A percentile compares a stretch with the other conserved stretches of the same genome.
phyloP scores from a whole-genome alignment of 2,113 vertebrate species.

The Thamnophis sirtalis region DNA sequence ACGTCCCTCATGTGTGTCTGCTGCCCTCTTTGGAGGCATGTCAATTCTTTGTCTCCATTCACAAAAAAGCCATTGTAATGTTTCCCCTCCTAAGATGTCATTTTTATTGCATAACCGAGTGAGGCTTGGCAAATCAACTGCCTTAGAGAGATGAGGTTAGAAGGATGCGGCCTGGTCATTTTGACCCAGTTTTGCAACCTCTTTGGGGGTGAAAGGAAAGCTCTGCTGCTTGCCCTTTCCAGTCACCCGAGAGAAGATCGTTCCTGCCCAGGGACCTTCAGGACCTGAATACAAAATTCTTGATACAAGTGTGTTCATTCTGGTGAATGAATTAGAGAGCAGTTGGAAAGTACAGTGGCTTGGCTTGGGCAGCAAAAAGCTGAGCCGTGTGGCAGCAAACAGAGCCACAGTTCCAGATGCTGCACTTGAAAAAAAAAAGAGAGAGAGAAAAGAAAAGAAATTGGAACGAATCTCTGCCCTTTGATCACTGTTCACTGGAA shows the following conservation, averaged over 20 bases:
- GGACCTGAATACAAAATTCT: slow-evolving; percentile 23
- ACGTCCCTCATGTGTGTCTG: slow-evolving; percentile 53
- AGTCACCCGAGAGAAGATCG: not conserved
- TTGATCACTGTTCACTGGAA: slow-evolving; percentile 63
- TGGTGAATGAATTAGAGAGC: slow-evolving; percentile 42
- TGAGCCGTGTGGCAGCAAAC: slow-evolving; percentile 58
- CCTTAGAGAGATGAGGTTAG: slow-evolving; percentile 7
- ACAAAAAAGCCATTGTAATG: slow-evolving; percentile 29
- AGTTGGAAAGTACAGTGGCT: slow-evolving; percentile 48
- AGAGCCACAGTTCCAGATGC: slow-evolving; percentile 72
- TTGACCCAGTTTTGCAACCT: slow-evolving; percentile 47
- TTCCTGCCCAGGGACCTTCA: not conserved
- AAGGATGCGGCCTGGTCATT: not conserved
- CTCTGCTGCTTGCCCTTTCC: slow-evolving; percentile 20
- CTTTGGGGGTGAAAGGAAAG: slow-evolving; percentile 17
- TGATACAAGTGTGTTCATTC: slow-evolving; percentile 26
- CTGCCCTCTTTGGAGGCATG: slow-evolving; percentile 38
- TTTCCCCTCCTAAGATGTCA: slow-evolving; percentile 12
- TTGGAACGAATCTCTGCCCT: slow-evolving; percentile 69
- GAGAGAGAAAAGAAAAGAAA: slow-evolving; percentile 59
- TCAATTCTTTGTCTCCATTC: slow-evolving; percentile 58
- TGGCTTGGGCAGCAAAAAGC: slow-evolving; percentile 50
- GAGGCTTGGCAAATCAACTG: slow-evolving; percentile 45
- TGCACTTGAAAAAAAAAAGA: slow-evolving; percentile 59
- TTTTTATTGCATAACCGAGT: slow-evolving; percentile 34